Evolutionary conservation across 2,113 vertebrate species (phyloP), one percentile per base, ranked within the genome.

Genomic region (Pampusana beccarii): DNA sequence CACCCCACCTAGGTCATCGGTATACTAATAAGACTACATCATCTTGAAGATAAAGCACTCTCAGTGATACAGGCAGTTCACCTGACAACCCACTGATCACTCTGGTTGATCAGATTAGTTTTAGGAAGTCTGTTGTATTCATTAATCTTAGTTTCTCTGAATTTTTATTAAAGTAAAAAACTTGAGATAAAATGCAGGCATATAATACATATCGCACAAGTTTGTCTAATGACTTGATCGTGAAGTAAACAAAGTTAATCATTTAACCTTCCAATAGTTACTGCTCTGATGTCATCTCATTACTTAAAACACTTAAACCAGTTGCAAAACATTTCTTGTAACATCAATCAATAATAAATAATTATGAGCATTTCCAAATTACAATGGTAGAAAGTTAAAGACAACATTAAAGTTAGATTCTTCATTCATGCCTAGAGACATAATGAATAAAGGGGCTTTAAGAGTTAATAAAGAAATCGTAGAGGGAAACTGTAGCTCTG

Each of bases 391-490:
- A 53, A 88, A 38, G 9, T 31, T 64, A 87, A 92, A 83, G 33
- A 58, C 44, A 83, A 86, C 56, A 23, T 69, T 73, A 38, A 48
- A 54, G 7, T 82, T 72, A 46, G 3, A 8, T 50, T 79, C n/a
- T 74, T 91, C 42, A 36, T 57, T 73, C 5, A 36, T 58, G 31
- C 17, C 16, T 28, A 67, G 11, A 77, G 7, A 75, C 2, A 61
- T 18, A 57, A n/a, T 3, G 2, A 94, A 94, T 58, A 58, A 87
- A 92, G 12, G 50, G 2, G 44, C 72, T 89, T 64, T 42, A 83
- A 75, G 70, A 92, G 85, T 96, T 85, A 97, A 96, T 90, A 92
- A 67, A 87, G 34, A 65, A 79, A 86, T 48, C 34, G 78, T 54
- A 81, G 51, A 69, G 60, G 50, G 79, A 94, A 86, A 48, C n/a